Evolutionary conservation across 2,113 vertebrate genomes (phyloP).

Genomic region (Gnathochromis pfefferi): DNA sequence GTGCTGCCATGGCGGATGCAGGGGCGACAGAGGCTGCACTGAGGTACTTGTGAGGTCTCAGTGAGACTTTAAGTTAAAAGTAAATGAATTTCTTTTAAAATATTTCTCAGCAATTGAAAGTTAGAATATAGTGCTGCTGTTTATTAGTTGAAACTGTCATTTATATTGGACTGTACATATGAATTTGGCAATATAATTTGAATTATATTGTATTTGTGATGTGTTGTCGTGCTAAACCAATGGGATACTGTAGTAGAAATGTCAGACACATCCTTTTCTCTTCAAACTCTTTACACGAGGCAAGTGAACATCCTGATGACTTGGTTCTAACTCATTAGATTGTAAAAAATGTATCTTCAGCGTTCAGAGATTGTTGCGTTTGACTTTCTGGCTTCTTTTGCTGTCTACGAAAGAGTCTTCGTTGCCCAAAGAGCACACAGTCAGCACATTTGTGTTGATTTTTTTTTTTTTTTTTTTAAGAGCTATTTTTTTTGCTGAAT

Average conservation of each 20-base stretch:
- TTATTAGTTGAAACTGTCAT: not conserved
- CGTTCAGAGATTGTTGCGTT: not conserved
- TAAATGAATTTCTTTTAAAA: not conserved
- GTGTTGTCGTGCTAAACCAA: not conserved
- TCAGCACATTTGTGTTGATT: slow-evolving; percentile 45
- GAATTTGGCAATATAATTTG: not conserved
- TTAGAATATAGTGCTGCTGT: not conserved
- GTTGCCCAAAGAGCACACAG: not conserved
- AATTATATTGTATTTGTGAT: not conserved
- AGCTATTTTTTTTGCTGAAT: slow-evolving; percentile 55
- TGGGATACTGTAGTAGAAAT: not conserved
- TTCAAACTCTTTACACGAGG: not conserved
- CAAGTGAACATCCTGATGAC: not conserved
- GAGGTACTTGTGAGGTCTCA: not conserved
- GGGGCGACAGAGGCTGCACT: not conserved
- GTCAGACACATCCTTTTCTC: not conserved
- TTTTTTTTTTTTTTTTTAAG: not conserved
- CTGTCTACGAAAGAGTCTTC: slow-evolving; percentile 11
- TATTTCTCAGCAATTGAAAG: not conserved
- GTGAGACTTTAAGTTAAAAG: not conserved
- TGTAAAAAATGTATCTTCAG: not conserved
- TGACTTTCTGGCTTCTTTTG: not conserved
- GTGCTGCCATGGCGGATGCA: not conserved
- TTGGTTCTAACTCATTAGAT: not conserved
- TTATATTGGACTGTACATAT: not conserved